phyloP scores from a whole-genome alignment of 2,888 invertebrate genomes.

The Patella caerulea region DNA sequence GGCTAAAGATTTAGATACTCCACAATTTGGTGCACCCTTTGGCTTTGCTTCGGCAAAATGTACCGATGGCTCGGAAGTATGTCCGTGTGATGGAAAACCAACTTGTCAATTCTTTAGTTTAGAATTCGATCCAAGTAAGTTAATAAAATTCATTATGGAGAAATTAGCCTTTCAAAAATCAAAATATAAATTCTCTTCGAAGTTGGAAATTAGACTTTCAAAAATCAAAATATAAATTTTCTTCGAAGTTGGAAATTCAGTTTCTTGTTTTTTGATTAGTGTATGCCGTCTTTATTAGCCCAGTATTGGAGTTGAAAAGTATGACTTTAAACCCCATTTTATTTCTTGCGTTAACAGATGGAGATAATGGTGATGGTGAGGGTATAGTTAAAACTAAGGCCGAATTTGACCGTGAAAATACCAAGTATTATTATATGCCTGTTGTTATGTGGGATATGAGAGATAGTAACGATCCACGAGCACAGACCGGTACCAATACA shows the following conservation, averaged over 20 bases:
- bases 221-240: not conserved
- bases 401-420: constrained; percentile 94
- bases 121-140: constrained; percentile 35
- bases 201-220: not conserved
- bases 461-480: constrained; percentile 82
- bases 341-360: constrained; percentile 35
- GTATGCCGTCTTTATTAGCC: too few relatives aligned
- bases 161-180: not conserved
- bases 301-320: too few relatives aligned
- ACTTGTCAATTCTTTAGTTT: constrained; percentile 35
- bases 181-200: not conserved
- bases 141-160: not conserved
- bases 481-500: constrained; percentile 90
- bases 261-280: too few relatives aligned
- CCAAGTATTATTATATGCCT: constrained; percentile 96
- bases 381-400: constrained; percentile 94
- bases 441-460: constrained; percentile 98
- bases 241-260: not conserved
- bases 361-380: constrained; percentile 81
- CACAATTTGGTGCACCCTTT: constrained; percentile 78
- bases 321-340: not conserved
- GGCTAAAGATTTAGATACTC: constrained; percentile 65
- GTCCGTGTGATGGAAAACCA: constrained; percentile 22
- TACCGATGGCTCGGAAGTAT: constrained; percentile 17
- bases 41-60: constrained; percentile 74